Evolutionary conservation across 2,797 vertebrate genomes (phyloP), one percentile per base, ranked within the genome.

Genomic region (Xenentodon cancila): DNA sequence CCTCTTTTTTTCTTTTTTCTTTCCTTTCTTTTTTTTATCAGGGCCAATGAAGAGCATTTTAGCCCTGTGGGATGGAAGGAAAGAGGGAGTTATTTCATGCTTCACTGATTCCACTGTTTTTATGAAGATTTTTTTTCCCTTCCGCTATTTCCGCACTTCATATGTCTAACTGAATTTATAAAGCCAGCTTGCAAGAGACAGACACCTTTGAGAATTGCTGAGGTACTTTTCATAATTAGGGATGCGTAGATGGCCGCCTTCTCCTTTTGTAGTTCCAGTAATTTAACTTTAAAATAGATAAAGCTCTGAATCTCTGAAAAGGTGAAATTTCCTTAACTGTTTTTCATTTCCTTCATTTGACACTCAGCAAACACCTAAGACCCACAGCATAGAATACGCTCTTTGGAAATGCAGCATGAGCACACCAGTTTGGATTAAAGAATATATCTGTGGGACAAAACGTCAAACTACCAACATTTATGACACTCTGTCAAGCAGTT

Each of bases 31-130:
- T 84, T 77, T 85, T 83, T 88, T 86, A 91, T 89, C 86, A 81
- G 85, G 81, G 80, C 68, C 76, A 68, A 71, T 81, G 83, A 75
- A 81, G 82, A 84, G 81, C 80, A 86, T 88, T 90, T 89, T 83
- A 74, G 77, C 79, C 86, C 80, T 62, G 73, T 84, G 88, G 88
- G 84, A 86, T 80, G 76, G 82, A 83, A 84, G 84, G 82, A 80
- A 87, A 84, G 88, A 89, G 74, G 76, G 85, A 88, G 91, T 87
- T 91, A 93, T 93, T 93, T 93, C 92, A 93, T 80, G 89, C 88
- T 80, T 85, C 85, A 82, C 63, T 59, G 79, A 67, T 83, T 90
- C 84, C 79, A 91, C 88, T 89, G 86, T 93, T 90, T 91, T 92
- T 89, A 84, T 89, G 84, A 91, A 88, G 70, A 82, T 84, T 88